phyloP scores from a whole-genome alignment of 2,888 invertebrate species.

The Andrena minutula region DNA sequence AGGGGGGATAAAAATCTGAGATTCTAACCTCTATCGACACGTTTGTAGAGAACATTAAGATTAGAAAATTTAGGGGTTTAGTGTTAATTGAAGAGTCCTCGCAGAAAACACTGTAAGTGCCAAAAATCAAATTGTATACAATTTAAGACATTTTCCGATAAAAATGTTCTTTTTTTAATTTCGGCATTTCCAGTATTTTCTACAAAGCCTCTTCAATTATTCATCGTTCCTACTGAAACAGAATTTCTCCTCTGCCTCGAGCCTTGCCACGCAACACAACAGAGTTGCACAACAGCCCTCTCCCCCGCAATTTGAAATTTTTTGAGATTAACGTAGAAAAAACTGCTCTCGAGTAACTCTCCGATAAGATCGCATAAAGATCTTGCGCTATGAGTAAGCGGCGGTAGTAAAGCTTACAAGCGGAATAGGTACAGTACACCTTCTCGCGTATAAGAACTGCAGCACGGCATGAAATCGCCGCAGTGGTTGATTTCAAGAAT shows the following conservation, averaged over 20 bases:
- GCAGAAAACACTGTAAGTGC: too few species aligned
- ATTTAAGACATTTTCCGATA: too few species aligned
- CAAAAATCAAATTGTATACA: too few species aligned
- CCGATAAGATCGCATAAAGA: slow-evolving; percentile 40
- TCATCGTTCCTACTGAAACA: not conserved
- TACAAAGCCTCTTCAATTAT: too few species aligned
- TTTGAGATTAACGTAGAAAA: not conserved
- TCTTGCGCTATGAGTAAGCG: slow-evolving; percentile 15
- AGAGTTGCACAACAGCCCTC: not conserved
- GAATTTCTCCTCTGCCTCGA: not conserved
- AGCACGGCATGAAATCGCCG: slow-evolving; percentile 64
- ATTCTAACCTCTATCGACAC: too few species aligned
- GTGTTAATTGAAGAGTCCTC: too few species aligned
- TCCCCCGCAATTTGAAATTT: slow-evolving; percentile 3
- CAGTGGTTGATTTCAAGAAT: slow-evolving; percentile 63
- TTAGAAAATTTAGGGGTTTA: too few species aligned
- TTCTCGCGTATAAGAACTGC: slow-evolving; percentile 74
- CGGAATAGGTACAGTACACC: not conserved
- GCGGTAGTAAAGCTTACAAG: slow-evolving; percentile 27
- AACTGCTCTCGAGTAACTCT: not conserved
- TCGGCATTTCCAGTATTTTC: too few species aligned
- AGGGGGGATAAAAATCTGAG: too few species aligned
- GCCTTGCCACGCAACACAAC: not conserved
- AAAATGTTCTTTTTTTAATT: too few species aligned
- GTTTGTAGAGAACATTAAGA: too few species aligned